Percentiles rank a stretch among this genome's conserved stretches.
These are phyloP conservation scores for Chrysomela aeneicollis DNA, from an alignment of 2,888 invertebrate species.

Conservation along the genomic window DNA sequence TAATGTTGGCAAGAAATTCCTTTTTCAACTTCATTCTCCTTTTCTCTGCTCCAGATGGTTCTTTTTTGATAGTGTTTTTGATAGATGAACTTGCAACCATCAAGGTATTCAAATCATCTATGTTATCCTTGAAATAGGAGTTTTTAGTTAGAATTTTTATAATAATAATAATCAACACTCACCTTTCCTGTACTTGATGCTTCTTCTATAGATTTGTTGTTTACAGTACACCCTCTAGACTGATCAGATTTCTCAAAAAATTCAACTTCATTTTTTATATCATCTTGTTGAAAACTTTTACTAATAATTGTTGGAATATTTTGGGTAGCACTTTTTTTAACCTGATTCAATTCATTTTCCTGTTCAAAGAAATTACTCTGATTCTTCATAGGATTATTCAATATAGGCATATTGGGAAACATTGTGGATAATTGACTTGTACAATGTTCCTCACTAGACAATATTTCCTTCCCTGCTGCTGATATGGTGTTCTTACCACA, in stretches of 20 bases:
- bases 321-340: background rate
- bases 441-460: background rate
- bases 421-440: slow-evolving; percentile 31
- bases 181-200: slow-evolving; percentile 15
- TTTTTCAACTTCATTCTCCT: slow-evolving; percentile 64
- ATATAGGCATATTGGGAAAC: slow-evolving; percentile 58
- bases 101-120: slow-evolving; percentile 63
- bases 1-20: slow-evolving; percentile 64
- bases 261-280: background rate
- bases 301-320: background rate
- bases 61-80: slow-evolving; percentile 54
- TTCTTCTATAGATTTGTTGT: background rate
- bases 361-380: background rate
- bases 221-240: background rate
- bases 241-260: background rate
- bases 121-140: slow-evolving; percentile 24
- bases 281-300: background rate
- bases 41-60: slow-evolving; percentile 57
- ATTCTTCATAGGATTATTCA: slow-evolving; percentile 45
- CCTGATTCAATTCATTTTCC: background rate
- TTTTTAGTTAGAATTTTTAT: background rate
- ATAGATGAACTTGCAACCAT: slow-evolving; percentile 66
- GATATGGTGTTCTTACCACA: background rate
- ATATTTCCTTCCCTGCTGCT: background rate
- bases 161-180: background rate